Percentiles rank a stretch among this genome's conserved stretches.
phyloP scores from a whole-genome alignment of 2,113 vertebrate species.

The Mormyrus iriodes region DNA sequence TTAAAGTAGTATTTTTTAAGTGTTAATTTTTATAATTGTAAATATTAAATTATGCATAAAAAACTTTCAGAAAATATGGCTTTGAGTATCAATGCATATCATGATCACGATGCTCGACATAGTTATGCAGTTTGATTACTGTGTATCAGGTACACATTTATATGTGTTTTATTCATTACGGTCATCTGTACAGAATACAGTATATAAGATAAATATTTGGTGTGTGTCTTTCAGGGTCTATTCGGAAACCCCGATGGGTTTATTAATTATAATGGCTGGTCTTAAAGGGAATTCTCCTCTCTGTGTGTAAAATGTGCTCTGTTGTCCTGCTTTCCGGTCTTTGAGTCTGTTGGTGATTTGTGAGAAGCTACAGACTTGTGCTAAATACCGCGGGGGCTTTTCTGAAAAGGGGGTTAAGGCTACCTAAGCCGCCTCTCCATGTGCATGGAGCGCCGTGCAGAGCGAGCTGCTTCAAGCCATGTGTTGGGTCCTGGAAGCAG shows the following conservation, averaged over 20 bases:
- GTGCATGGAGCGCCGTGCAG: conserved; percentile 5
- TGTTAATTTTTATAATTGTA: conserved; percentile 64
- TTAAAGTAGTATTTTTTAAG: conserved; percentile 51
- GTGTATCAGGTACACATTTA: neutral
- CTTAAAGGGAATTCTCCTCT: conserved; percentile 12
- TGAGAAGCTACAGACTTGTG: conserved; percentile 47
- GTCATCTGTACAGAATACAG: neutral
- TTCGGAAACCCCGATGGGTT: neutral
- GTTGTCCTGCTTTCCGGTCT: neutral
- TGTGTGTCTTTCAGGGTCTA: neutral
- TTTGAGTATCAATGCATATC: neutral
- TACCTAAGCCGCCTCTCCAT: conserved; percentile 32
- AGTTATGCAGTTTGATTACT: neutral
- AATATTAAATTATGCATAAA: conserved; percentile 70
- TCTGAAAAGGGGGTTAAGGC: conserved; percentile 40
- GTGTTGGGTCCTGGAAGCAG: neutral
- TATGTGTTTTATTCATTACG: neutral
- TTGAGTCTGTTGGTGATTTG: conserved; percentile 37
- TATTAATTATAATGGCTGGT: neutral
- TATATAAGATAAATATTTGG: neutral
- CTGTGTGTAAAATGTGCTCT: neutral
- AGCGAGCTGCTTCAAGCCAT: neutral
- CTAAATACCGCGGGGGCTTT: conserved; percentile 47
- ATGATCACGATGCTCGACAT: neutral
- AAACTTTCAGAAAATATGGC: conserved; percentile 28